Conservation (phyloP, 2,888 invertebrate genomes). For the Physocephala rufipes region DNA sequence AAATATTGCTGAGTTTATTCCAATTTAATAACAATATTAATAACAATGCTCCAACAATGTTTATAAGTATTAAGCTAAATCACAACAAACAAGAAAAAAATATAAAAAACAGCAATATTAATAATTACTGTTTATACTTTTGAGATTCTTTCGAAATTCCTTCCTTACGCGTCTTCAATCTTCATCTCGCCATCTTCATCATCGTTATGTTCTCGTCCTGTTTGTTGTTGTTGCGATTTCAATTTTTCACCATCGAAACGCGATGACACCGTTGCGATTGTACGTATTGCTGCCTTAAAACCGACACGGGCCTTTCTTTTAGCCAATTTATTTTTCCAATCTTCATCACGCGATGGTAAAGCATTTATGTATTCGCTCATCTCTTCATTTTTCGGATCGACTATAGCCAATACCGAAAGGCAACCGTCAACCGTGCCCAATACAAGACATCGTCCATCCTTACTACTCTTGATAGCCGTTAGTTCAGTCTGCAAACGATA, state of each 20-base stretch:
- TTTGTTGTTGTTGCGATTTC: neutral
- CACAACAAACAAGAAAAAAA: no score
- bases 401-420: conserved; percentile 86
- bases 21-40: no score
- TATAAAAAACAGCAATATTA: conserved; percentile 11
- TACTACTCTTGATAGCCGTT: conserved; percentile 81
- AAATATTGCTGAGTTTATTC: no score
- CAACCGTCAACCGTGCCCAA: conserved; percentile 94
- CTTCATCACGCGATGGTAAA: conserved; percentile 76
- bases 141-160: no score
- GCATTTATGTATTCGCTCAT: conserved; percentile 72
- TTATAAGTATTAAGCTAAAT: no score
- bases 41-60: no score
- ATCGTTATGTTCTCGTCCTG: conserved; percentile 44
- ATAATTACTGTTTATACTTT: conserved; percentile 2
- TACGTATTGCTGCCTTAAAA: conserved; percentile 75
- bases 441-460: conserved; percentile 82
- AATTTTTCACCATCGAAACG: conserved; percentile 52
- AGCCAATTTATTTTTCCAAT: conserved; percentile 76
- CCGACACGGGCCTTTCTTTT: conserved; percentile 73
- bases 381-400: conserved; percentile 75
- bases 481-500: conserved; percentile 90
- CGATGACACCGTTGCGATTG: conserved; percentile 69
- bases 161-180: conserved; percentile 23
- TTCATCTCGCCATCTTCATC: conserved; percentile 48